Evolutionary conservation across 2,888 invertebrate species (phyloP).

Genomic region (Apamea epomidion): DNA sequence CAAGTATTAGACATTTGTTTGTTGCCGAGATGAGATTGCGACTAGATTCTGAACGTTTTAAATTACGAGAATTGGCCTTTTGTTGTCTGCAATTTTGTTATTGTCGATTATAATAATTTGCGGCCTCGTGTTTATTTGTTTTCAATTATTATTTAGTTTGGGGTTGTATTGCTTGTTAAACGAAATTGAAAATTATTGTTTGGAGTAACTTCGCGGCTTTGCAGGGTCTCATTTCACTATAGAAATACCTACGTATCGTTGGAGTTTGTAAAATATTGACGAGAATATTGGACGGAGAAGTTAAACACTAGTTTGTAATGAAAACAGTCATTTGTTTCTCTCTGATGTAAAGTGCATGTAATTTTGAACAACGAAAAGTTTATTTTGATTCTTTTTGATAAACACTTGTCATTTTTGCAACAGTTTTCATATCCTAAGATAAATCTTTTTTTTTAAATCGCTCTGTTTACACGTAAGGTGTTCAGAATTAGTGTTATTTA

Average conservation of each 20-base stretch:
- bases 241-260: neutral
- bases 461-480: neutral
- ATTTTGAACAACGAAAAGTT: neutral
- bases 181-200: slow-evolving; percentile 16
- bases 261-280: neutral
- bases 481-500: neutral
- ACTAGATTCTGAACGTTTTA: too few relatives aligned
- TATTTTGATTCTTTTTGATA: neutral
- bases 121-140: slow-evolving; percentile 32
- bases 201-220: neutral
- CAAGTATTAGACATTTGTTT: too few relatives aligned
- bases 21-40: too few relatives aligned
- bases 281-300: neutral
- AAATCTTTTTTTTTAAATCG: neutral
- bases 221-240: neutral
- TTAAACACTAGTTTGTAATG: neutral
- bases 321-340: neutral
- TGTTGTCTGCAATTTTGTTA: slow-evolving; percentile 10
- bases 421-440: neutral
- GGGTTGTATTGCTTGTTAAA: neutral
- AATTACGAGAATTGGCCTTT: too few relatives aligned
- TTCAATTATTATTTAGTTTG: slow-evolving; percentile 36
- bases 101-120: slow-evolving; percentile 28
- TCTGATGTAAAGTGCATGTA: neutral
- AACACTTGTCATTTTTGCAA: neutral